Base-by-base conservation (phyloP, 2,797 vertebrate species). In the Falco novaeseelandiae region DNA sequence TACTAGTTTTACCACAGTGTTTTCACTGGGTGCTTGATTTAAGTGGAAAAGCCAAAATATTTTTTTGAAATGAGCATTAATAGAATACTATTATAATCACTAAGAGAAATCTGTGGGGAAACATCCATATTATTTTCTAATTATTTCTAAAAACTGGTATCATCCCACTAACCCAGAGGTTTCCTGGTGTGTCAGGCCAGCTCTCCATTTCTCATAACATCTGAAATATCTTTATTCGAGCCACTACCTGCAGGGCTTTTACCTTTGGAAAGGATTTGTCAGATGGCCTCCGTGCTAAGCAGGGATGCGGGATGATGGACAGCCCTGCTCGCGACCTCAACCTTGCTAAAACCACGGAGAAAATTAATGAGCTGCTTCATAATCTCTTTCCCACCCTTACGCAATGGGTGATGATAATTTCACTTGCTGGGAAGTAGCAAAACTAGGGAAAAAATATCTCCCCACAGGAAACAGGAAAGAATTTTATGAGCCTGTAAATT, bases 221-320 rank as follows among this genome's bases (percentile, higher is more conserved):
- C 42, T 0, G 0, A 54, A 72, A 84, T 26, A 61, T 10, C n/a
- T 27, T 58, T 20, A 29, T 69, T 11, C 3, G 6, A 84, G 83
- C 44, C 22, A 4, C 7, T 63, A 10, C 52, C 59, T 34, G 58
- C 40, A 59, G 85, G 55, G 51, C 12, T 91, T 71, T 78, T 69
- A 30, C 55, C 48, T 87, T 84, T 51, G 88, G 71, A 62, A 76
- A 85, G 63, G 82, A 18, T 91, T 65, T 91, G 34, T 25, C 36
- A 46, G 55, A 14, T 40, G 65, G 14, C 44, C 65, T 55, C 3
- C 13, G 4, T 0, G 0, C 52, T 30, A 34, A 79, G 72, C 57
- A 42, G 70, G 54, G 70, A 26, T 67, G 80, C 55, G 38, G 54
- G 67, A 54, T 59, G 40, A 80, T 44, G 52, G 74, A 42, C 22